Base-by-base conservation (phyloP, 2,797 vertebrate species). In the Corythornis leucogaster region DNA sequence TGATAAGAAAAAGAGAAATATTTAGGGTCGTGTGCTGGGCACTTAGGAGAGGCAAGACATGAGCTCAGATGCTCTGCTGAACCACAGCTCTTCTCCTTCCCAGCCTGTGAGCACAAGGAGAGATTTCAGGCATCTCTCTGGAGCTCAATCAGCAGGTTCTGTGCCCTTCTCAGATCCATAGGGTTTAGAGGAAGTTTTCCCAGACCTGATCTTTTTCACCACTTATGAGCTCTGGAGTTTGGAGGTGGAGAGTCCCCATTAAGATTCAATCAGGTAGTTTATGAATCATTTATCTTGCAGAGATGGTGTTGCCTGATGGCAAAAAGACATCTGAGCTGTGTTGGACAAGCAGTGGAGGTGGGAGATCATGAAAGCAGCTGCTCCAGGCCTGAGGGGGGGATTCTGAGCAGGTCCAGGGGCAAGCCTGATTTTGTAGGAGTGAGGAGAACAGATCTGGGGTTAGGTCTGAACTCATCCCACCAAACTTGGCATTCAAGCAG, bases 131-230 rank as follows among this genome's bases (percentile, higher is more conserved):
- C 26, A 20, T 33, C 31, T 50, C 14, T 54, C 31, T 31, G 51
- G 26, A 55, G 25, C 51, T 63, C 1, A 25, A 17, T 50, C 18
- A 38, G 31, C 19, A 33, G 30, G 55, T 35, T 54, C 68, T 57
- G 3, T 50, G 63, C 26, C 43, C 18, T 42, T 67, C 35, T 54
- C 22, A 66, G 28, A 45, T 26, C 43, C 33, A 2, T 7, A 22
- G 30, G 15, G 5, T 31, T 43, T 22, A 24, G 24, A 74, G 13
- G 7, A 21, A 90, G 11, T 28, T 80, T 78, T 46, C 48, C 15
- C 64, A 78, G 45, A 59, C 10, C 3, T 1, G 2, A 9, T 2
- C 0, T 1, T 45, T 75, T 84, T 31, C 24, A 15, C 21, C 9
- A 11, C 14, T 76, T 66, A 6, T 28, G 67, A 85, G 30, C 9